phyloP scores from a whole-genome alignment of 2,888 invertebrate genomes.

The Dasysyrphus tricinctus region DNA sequence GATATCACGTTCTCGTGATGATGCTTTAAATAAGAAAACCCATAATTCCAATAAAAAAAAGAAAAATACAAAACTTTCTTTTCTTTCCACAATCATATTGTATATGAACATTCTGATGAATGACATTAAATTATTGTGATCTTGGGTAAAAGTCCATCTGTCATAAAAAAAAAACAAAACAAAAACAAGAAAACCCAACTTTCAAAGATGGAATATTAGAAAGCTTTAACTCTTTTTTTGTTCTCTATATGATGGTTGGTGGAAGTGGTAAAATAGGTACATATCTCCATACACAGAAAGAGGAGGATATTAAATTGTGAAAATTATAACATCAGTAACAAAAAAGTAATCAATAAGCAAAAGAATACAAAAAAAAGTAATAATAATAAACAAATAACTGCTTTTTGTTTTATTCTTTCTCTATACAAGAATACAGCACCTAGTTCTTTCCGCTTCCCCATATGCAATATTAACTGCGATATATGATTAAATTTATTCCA shows the following conservation, averaged over 20 bases:
- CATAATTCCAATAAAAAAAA: conserved; percentile 39
- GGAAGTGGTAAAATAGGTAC: background rate
- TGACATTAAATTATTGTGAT: conserved; percentile 23
- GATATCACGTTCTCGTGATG: conserved; percentile 64
- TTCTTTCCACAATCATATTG: conserved; percentile 9
- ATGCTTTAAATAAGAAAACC: conserved; percentile 72
- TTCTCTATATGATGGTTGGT: too few species aligned
- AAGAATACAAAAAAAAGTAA: background rate
- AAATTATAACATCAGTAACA: background rate
- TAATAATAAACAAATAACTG: conserved; percentile 62
- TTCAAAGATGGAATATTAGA: conserved; percentile 36
- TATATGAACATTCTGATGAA: background rate
- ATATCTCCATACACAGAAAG: background rate
- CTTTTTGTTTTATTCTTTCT: conserved; percentile 19
- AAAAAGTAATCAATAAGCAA: conserved; percentile 59
- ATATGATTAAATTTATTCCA: conserved; percentile 55
- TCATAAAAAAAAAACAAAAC: conserved; percentile 39
- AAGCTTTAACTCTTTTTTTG: conserved; percentile 19
- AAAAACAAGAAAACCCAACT: background rate
- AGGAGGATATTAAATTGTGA: conserved; percentile 23
- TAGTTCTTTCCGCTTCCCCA: conserved; percentile 54
- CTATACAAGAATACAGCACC: conserved; percentile 6
- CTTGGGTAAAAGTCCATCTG: conserved; percentile 48
- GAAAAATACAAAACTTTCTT: conserved; percentile 51
- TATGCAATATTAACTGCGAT: conserved; percentile 46